Base-by-base conservation (phyloP, 2,888 invertebrate genomes). In the Cerastis leucographa region DNA sequence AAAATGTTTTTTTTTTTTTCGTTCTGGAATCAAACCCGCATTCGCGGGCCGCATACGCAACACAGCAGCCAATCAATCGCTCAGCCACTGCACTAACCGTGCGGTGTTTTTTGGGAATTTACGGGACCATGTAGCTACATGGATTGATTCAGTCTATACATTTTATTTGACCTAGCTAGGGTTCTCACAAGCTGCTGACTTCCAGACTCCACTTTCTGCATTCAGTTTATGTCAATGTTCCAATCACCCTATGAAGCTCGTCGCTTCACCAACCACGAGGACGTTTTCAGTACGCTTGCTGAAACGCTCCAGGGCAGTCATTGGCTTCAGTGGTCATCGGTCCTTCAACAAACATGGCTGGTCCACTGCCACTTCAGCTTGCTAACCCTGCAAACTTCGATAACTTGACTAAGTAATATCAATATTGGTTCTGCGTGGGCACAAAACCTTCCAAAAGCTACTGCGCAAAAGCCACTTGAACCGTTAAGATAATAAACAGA, bases 401-500 rank as follows among this genome's bases (percentile, higher is more conserved):
- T 12, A 29, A 40, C 11, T 61, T 22, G 12, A 64, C 64, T 17
- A 42, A 42, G n/a, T 64, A 42, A 42, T 42, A 19, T 9, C 29
- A 42, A 29, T 29, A 25, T 61, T 61, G n/a, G 6, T 51, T 42
- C 4, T 25, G 49, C 17, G 17, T 44, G n/a, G 42, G 42, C n/a
- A 35, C 25, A n/a, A 14, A n/a, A 25, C 35, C 51, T 62, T n/a
- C 19, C 29, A 2, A 61, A 42, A 77, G n/a, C n/a, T 59, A 14
- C 62, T 40, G 22, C 40, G 8, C 49, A 40, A 44, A 51, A 54
- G 0, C 40, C 51, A 54, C 71, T 71, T 46, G 51, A 62, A 44
- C 51, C 44, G 25, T 40, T 78, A 40, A 49, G 12, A 35, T 68
- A 29, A n/a, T 54, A 19, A 44, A 62, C 71, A 42, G 40, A 64